A percentile compares a stretch with the other conserved stretches of the same genome.
These are phyloP conservation scores for Nyctibius grandis DNA, from an alignment of 2,797 vertebrate species.

Conservation along the genomic window DNA sequence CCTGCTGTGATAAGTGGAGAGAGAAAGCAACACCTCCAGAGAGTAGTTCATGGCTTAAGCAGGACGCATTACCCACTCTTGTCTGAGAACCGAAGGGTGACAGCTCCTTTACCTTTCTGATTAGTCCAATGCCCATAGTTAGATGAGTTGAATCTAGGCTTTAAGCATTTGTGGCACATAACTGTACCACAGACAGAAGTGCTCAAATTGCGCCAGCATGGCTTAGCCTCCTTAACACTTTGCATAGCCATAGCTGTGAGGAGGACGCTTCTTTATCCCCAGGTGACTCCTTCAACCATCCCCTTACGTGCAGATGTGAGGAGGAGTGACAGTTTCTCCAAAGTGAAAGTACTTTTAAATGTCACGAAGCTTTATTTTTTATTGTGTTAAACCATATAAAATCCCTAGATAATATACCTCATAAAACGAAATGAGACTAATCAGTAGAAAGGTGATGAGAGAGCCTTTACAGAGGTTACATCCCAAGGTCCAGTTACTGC, in stretches of 20 bases:
- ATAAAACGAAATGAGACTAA: conserved; percentile 22
- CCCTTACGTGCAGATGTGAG: not conserved
- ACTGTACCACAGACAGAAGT: not conserved
- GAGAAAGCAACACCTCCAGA: not conserved
- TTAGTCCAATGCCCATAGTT: not conserved
- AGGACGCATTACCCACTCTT: not conserved
- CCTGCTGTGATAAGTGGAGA: not conserved
- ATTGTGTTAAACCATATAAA: not conserved
- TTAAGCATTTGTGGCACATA: not conserved
- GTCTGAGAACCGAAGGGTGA: not conserved
- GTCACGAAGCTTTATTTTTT: conserved; percentile 28
- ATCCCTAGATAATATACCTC: not conserved
- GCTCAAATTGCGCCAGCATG: not conserved
- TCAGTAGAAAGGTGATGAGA: conserved; percentile 37
- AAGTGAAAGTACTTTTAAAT: conserved; percentile 31
- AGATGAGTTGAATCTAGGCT: not conserved
- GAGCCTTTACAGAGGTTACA: conserved; percentile 11
- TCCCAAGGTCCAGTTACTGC: not conserved
- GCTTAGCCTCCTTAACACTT: not conserved
- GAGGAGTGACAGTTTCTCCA: not conserved
- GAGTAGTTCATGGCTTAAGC: not conserved
- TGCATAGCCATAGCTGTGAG: not conserved
- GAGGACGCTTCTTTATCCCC: not conserved
- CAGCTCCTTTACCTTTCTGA: not conserved
- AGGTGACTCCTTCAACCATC: not conserved